phyloP scores from a whole-genome alignment of 2,113 vertebrate species.

The Gambusia affinis region DNA sequence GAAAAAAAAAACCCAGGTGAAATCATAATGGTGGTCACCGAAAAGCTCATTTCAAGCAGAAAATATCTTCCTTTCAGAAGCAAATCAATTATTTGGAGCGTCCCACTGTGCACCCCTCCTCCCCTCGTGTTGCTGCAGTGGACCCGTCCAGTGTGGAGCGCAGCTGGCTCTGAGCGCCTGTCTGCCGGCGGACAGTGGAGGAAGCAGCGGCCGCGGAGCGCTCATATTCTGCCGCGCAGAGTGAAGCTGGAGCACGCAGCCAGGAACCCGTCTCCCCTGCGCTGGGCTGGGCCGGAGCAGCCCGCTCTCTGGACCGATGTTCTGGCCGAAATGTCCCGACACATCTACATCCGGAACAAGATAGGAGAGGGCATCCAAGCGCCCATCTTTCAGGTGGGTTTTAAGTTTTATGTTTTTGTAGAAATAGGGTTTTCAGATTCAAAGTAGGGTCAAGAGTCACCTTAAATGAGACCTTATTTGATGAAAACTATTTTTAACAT shows the following conservation, averaged over 20 bases:
- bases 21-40: neutral
- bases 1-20: too few relatives aligned
- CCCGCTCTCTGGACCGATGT: slow-evolving; percentile 83
- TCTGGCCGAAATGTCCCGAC: slow-evolving; percentile 86
- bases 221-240: slow-evolving; percentile 38
- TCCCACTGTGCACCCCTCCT: neutral
- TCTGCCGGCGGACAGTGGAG: neutral
- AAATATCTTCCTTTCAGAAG: slow-evolving; percentile 7
- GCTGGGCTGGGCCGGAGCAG: slow-evolving; percentile 79
- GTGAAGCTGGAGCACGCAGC: slow-evolving; percentile 80
- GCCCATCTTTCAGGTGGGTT: slow-evolving; percentile 85
- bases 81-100: slow-evolving; percentile 3
- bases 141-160: slow-evolving; percentile 36
- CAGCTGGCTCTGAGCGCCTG: slow-evolving; percentile 50
- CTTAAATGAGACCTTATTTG: too few relatives aligned
- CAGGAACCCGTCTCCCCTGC: slow-evolving; percentile 72
- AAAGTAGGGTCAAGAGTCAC: neutral
- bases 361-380: slow-evolving; percentile 84
- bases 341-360: slow-evolving; percentile 86
- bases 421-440: neutral
- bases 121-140: neutral
- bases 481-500: too few relatives aligned
- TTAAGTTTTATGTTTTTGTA: neutral
- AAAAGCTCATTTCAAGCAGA: neutral
- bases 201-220: slow-evolving; percentile 17